Base-by-base conservation (phyloP, 2,797 vertebrate species). In the Acanthis flammea region DNA sequence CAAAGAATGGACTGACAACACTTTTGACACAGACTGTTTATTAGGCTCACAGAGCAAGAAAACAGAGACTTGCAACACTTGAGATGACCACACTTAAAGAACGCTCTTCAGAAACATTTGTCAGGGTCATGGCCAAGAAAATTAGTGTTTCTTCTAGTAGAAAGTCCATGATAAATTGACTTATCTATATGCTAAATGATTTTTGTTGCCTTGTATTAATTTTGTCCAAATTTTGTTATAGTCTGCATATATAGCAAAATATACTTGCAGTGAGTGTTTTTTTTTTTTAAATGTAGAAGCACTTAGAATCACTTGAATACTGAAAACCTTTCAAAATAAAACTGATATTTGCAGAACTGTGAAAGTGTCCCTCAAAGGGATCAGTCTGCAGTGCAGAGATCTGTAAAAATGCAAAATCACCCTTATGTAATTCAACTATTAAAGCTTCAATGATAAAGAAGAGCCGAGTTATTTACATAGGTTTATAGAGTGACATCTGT, bases 181-280 rank as follows among this genome's bases (percentile, higher is more conserved):
- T 99, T 98, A 99, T 99, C 98, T 99, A 99, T 99, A 99, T 99
- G 99, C 98, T 99, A 99, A 99, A 98, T 97, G 98, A 98, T 98
- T 98, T 98, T 94, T 95, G 95, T 98, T 96, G 96, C 97, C 94
- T 96, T 96, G 95, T 97, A 98, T 98, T 98, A 94, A 98, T 98
- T 98, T 98, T 95, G 96, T 97, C 97, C 95, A 95, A 96, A 97
- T 97, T 97, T 98, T 97, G 86, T 95, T 96, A 88, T 88, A 92
- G 96, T 97, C 96, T 97, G 97, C 97, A 97, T 97, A 95, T 95
- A 95, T 93, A 95, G 96, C 27, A 92, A 94, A 96, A 89, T 35
- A 70, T 61, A 41, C 83, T 95, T 95, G 68, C 75, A 83, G 74
- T 2, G 8, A 92, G 61, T 27, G 2, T 5, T 37, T 42, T 42